Evolutionary conservation across 2,797 vertebrate species (phyloP), one percentile per base, ranked within the genome.

Genomic region (Anabas testudineus): DNA sequence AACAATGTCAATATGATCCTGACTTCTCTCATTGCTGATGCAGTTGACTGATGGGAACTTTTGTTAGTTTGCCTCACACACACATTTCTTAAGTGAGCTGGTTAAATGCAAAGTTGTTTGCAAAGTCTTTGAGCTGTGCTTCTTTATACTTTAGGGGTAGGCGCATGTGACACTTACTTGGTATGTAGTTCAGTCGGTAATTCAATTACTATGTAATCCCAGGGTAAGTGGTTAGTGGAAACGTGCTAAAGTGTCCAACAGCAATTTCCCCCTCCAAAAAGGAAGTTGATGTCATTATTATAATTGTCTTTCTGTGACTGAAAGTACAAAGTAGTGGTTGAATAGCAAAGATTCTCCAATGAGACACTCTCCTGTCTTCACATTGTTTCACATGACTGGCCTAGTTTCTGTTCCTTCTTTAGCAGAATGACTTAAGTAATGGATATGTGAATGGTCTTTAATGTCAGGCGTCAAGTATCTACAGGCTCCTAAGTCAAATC

Each of bases 1-100:
- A n/a, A n/a, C n/a, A n/a, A n/a, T n/a, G 61, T 34, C 66, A 66
- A n/a, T 22, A 7, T 60, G 60, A 51, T 49, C 51, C 53, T 71
- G 74, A 68, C 53, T 53, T 46, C 15, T 71, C 41, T 24, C 15
- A 42, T 59, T 59, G 62, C 32, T 32, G 41, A 66, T 58, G 21
- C 22, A n/a, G 36, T 7, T 14, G 39, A 54, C 14, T 22, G 28
- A 19, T 67, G 30, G 30, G 7, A 30, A 30, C 28, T 8, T 47
- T 19, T 45, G 19, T 6, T 16, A 13, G 32, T 64, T 47, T 30
- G 13, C 5, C 39, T 46, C 30, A 47, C 14, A 45, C 14, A 12
- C 3, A 28, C 45, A 43, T 18, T 49, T 24, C 8, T 22, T 5
- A 16, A 13, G 24, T 26, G 5, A 16, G 41, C 28, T 18, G 10